Evolutionary conservation across 2,888 invertebrate genomes (phyloP), one percentile per base, ranked within the genome.

Genomic region (Cryptus armator): DNA sequence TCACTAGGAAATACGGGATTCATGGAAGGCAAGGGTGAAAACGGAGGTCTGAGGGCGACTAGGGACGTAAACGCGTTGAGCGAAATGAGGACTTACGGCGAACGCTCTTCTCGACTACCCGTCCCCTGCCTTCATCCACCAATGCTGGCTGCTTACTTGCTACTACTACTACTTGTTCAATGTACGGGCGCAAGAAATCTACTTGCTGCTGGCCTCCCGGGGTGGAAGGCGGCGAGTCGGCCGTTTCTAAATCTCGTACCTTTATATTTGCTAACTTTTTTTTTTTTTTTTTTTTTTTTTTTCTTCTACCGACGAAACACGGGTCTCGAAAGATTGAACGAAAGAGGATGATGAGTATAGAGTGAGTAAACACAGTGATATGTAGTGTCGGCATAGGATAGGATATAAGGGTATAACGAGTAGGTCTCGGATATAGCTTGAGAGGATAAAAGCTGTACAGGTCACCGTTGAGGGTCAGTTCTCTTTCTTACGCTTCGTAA

Each of bases 1-100:
- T 90, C 89, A 87, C 90, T 89, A 90, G 92, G 91, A 93, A 92
- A 92, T 92, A 93, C 91, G 90, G 51, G 46, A 44, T 83, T 89
- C 89, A 90, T 87, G 90, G 90, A 89, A 88, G 89, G 56, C 53
- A 56, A 44, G 79, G 46, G 79, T 72, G 81, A 48, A 64, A 81
- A 71, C 76, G 76, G 74, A 71, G 76, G 43, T 24, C 43, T 7
- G 76, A 66, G 44, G 16, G 64, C 64, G 67, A 80, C 66, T 44
- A 3, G 80, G 80, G 80, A 81, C 56, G 80, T 79, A 80, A 79
- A 80, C 59, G 83, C 83, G 83, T 86, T 81, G 86, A 79, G 76
- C 74, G 84, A 87, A 87, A 87, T 86, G 87, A 87, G 84, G 83
- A 87, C 86, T 86, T 86, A 86, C 86, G 84, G 80, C 68, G 19